Base-by-base conservation (phyloP, 2,888 invertebrate genomes). In the Boloria selene region DNA sequence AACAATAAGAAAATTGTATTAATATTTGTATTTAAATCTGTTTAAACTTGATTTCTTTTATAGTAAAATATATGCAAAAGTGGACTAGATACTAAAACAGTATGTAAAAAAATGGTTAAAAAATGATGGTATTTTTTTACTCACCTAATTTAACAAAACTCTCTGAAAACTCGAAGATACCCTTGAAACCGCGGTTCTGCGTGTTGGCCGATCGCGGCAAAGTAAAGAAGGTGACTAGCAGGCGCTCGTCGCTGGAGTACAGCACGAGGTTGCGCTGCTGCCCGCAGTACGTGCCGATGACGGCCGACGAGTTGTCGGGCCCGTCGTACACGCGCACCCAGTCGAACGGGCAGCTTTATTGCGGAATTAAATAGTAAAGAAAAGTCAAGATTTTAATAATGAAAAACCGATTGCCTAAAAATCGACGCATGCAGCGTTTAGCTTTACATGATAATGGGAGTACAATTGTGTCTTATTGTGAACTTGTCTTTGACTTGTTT, bases 141-240 rank as follows among this genome's bases (percentile, higher is more conserved):
- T 94, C 89, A 97, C 98, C 97, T 94, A 99, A 95, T 94, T 98
- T 98, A 92, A 99, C 99, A 94, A 98, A 99, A 93, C 97, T 96
- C 92, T 98, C 97, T 80, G 98, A 98, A 93, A 99, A 99, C 94
- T 98, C 98, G 93, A 97, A 99, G 90, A 98, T 97, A 86, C 98
- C 98, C 93, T 97, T 97, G 94, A 98, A 99, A 85, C 99, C 99
- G 87, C 98, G 95, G 93, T 99, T 98, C 93, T 98, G 98, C 77
- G 97, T 96, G 92, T 97, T 98, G 86, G 96, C 98, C 88, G 96
- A 96, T 92, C 97, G 95, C 86, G 96, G 95, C 81, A 98, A 94
- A 78, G 98, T 97, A 87, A 95, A 96, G 93, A 99, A 98, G 80
- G 97, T 95, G 83, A 99, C 96, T 83, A 96, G 96, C 80, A 99